These are phyloP conservation scores for Apostichopus leukothele DNA, from an alignment of 53 echinoderm and acorn worm species.

Conservation along the genomic window DNA sequence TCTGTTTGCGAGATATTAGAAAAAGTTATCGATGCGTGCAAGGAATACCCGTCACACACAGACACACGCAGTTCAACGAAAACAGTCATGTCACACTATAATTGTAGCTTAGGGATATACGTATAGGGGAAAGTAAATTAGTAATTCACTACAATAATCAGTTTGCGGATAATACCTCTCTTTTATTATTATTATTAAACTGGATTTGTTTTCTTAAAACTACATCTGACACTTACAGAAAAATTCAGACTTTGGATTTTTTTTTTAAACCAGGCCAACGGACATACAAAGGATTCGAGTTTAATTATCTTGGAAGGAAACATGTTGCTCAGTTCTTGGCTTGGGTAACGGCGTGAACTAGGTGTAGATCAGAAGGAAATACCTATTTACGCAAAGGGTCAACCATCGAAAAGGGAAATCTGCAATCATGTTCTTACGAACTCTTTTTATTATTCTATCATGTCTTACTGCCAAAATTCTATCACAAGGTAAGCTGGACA, in stretches of 20 bases:
- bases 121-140: too few relatives aligned
- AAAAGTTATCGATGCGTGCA: conserved; percentile 28
- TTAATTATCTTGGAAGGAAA: neutral
- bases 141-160: too few relatives aligned
- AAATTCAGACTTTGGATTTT: too few relatives aligned
- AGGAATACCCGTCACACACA: neutral
- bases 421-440: neutral
- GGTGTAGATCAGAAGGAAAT: neutral
- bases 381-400: neutral
- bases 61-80: too few relatives aligned
- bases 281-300: neutral
- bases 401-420: neutral
- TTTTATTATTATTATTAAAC: too few relatives aligned
- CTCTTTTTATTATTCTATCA: neutral
- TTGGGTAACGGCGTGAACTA: neutral
- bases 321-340: neutral
- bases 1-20: neutral
- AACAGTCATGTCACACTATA: too few relatives aligned
- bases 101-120: too few relatives aligned
- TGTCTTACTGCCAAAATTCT: conserved; percentile 11
- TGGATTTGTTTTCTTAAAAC: too few relatives aligned
- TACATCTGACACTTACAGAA: too few relatives aligned
- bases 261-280: too few relatives aligned
- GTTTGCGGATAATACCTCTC: too few relatives aligned
- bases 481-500: conserved; percentile 19